phyloP scores from a whole-genome alignment of 1,140 invertebrate species.

The Rhizoglyphus robini region DNA sequence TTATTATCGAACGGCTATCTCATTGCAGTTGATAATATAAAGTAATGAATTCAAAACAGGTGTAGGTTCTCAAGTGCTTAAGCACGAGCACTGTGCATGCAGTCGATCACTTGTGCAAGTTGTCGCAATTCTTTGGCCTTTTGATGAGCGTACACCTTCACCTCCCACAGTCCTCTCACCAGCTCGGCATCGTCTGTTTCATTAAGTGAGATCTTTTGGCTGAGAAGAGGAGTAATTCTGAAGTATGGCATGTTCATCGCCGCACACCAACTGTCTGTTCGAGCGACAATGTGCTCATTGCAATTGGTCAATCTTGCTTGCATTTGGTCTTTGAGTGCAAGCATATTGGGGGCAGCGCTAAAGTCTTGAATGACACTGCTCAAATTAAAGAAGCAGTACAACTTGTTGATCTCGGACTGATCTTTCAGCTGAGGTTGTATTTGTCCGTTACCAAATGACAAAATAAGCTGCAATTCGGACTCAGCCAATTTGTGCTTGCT shows the following conservation, averaged over 20 bases:
- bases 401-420: not conserved
- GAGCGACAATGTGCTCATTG: conserved; percentile 75
- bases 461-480: conserved; percentile 32
- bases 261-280: conserved; percentile 76
- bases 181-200: conserved; percentile 65
- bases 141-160: conserved; percentile 51
- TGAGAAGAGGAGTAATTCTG: conserved; percentile 36
- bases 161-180: conserved; percentile 82
- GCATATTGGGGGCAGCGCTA: not conserved
- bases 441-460: conserved; percentile 40
- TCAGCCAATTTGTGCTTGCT: not conserved
- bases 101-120: not conserved
- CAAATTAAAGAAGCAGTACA: not conserved
- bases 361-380: not conserved
- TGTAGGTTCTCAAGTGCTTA: no score
- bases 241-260: conserved; percentile 72
- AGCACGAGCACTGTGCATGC: no score
- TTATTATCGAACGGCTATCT: no score
- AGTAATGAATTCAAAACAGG: no score
- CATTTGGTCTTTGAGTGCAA: not conserved
- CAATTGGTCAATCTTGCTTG: conserved; percentile 44
- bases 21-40: no score
- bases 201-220: conserved; percentile 69
- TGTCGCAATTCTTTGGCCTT: not conserved
- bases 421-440: conserved; percentile 24